Base-by-base conservation (phyloP, 2,113 vertebrate species). In the Rhombomys opimus region DNA sequence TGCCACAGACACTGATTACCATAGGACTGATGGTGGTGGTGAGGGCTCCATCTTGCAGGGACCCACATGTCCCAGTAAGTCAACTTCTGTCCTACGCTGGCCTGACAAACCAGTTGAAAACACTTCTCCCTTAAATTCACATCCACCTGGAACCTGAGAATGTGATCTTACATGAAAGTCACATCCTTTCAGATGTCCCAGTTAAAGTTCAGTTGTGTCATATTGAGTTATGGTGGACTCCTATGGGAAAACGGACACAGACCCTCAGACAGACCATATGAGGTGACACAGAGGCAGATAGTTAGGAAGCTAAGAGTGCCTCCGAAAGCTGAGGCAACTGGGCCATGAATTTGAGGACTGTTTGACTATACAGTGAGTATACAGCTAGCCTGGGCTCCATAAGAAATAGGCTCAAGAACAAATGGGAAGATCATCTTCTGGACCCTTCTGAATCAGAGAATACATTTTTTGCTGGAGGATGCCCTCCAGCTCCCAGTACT, bases 101-200 rank as follows among this genome's bases (percentile, higher is more conserved):
- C 35, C 2, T 75, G 88, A 75, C 70, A 59, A 75, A 89, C 68
- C 70, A 89, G 54, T 38, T 6, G 63, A 65, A 41, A 38, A 82
- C 38, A 27, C 41, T 13, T 78, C 41, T 32, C 32, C 22, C 2
- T 38, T 41, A 77, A 78, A 30, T 81, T 86, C 32, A 75, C 22
- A 13, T 78, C 70, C 18, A 63, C 27, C 15, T n/a, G 52, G 89
- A 94, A 91, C 76, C 59, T 67, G 18, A 70, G 65, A 75, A 78
- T 35, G 65, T n/a, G 46, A 38, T 35, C 78, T 13, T 77, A 82
- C 72, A 89, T 54, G 22, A 17, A 91, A 95, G 89, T 1, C 12
- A 7, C 61, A 70, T 94, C 65, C 94, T 97, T 78, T 87, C 57
- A 35, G 50, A 77, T 23, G 11, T 46, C 80, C n/a, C 25, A 32